Base-by-base conservation (phyloP, 1,140 invertebrate species). In the Temnothorax longispinosus region DNA sequence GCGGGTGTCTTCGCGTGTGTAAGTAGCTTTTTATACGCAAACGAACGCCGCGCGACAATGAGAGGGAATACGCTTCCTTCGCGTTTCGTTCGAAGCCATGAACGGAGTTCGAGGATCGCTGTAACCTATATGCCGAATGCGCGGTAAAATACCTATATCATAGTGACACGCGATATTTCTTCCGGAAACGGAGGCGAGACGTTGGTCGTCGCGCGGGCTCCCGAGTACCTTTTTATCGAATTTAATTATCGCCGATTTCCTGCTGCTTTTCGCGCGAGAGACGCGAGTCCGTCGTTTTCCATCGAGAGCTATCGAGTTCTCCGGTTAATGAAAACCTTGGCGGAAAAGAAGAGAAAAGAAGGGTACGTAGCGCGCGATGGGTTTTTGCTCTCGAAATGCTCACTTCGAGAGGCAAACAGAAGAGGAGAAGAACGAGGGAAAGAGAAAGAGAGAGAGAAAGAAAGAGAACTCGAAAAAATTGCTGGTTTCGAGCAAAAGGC, bases 321-420 rank as follows among this genome's bases (percentile, higher is more conserved):
- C 72, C 85, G 77, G 78, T 77, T 91, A 89, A 91, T 89, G 89
- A 92, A 91, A 92, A 82, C 62, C 76, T 41, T 78, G 15, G 38
- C n/a, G 44, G 86, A 65, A 87, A 81, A 86, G 80, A 21, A 65
- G 38, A 27, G 52, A 50, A 38, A 58, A 85, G 35, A 58, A 64
- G 13, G 13, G n/a, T 38, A 77, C 18, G 21, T 65, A 15, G 50
- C 35, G 32, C 58, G 32, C 58, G 50, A 32, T 50, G 41, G 35
- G 27, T 74, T 41, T 27, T 82, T 18, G 7, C 38, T 27, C 38
- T 38, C 41, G 41, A 50, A 74, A 50, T 50, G 41, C 8, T 74
- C 54, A 60, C 27, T 75, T 62, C 3, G 52, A 50, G 41, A 47
- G 54, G 44, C 5, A 38, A 71, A 75, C 13, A 47, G 54, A 71